Base-by-base conservation (phyloP, 2,888 invertebrate species). In the Glaucopsyche alexis region DNA sequence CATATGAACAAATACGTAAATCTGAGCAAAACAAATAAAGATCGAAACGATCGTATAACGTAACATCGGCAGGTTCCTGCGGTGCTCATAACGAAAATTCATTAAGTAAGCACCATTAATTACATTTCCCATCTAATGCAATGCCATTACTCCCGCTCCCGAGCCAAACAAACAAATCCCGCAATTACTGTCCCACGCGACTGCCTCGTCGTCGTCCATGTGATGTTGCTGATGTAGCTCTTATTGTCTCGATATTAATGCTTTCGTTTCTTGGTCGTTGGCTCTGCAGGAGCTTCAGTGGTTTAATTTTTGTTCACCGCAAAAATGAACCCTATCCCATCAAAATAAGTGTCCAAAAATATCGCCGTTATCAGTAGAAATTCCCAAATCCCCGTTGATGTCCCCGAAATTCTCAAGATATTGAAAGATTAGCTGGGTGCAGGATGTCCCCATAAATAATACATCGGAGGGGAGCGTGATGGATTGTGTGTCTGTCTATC, bases 351-450 rank as follows among this genome's bases (percentile, higher is more conserved):
- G 72, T 71, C 64, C 16, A 38, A 66, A 45, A 73, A 67, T 74
- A 74, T 70, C 64, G 74, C 71, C 76, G 76, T 76, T 78, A 77
- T 77, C 75, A 74, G 74, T 70, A 52, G 79, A 79, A 79, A 79
- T 80, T 76, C 72, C 80, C 79, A 80, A 76, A 81, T 85, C 88
- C 87, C 87, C 81, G 82, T 79, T 81, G 80, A 82, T 84, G 87
- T 89, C 84, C 81, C 90, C 87, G 82, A 88, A 91, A 89, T 90
- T 90, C 87, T 91, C 86, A 88, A 91, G 92, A 93, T 92, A 93
- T 92, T 91, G 92, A 91, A 92, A 91, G 92, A 92, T 93, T 92
- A 93, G 90, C 91, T 87, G 87, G 89, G 89, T 87, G 79, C 84
- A 84, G 85, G 84, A 87, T 89, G 90, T 88, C 88, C 88, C 91